Conservation (phyloP, 2,888 invertebrate species). For the Cheilosia vulpina region DNA sequence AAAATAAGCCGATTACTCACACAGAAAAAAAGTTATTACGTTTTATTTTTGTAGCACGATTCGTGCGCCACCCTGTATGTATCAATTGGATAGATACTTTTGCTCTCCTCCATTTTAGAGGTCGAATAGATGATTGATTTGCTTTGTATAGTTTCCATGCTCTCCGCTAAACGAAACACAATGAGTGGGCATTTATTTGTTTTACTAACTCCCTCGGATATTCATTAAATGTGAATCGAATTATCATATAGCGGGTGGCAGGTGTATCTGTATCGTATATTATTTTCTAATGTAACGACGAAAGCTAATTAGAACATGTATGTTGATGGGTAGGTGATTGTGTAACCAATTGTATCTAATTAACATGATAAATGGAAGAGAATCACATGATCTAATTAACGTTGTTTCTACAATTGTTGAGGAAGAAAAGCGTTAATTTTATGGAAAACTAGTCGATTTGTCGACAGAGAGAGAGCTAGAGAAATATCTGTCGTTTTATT, state of each 20-base stretch:
- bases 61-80: too few species aligned
- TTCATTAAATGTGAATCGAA: slow-evolving; percentile 48
- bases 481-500: not conserved
- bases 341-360: slow-evolving; percentile 53
- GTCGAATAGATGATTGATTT: slow-evolving; percentile 35
- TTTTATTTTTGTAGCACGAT: too few species aligned
- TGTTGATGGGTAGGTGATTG: slow-evolving; percentile 38
- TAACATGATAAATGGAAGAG: slow-evolving; percentile 34
- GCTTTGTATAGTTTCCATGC: not conserved
- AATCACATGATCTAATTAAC: slow-evolving; percentile 53
- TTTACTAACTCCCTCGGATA: slow-evolving; percentile 11
- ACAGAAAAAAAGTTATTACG: too few species aligned
- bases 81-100: not conserved
- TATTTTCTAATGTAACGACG: not conserved
- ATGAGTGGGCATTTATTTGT: slow-evolving; percentile 16
- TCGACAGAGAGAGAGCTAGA: not conserved
- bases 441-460: not conserved
- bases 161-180: not conserved
- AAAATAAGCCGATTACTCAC: too few species aligned
- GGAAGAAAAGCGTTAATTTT: slow-evolving; percentile 30
- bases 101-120: not conserved
- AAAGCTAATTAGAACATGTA: slow-evolving; percentile 54
- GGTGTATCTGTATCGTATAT: not conserved
- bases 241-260: slow-evolving; percentile 22
- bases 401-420: not conserved